Base-by-base conservation (phyloP, 2,888 invertebrate genomes). In the Nomada flava region DNA sequence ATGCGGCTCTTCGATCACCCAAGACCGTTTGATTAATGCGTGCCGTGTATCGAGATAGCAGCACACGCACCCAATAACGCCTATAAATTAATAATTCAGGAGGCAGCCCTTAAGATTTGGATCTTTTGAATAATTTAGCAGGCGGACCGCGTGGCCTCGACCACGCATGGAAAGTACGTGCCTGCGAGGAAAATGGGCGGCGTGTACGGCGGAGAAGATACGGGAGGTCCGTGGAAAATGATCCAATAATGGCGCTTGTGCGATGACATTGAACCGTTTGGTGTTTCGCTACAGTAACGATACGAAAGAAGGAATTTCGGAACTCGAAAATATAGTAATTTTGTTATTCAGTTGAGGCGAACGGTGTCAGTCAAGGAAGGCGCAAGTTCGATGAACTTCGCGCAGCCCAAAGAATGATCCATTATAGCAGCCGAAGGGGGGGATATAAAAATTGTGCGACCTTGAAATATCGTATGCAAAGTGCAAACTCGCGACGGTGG, bases 1-100 rank as follows among this genome's bases (percentile, higher is more conserved):
- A 78, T 74, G 84, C 36, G 29, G 44, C 11, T 76, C 84, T 84
- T 86, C 87, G 86, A 88, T 88, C 87, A 85, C 80, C 7, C 76
- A 13, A 71, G 70, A 71, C 64, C 74, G 83, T 82, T 86, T 76
- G 86, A 83, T 79, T 79, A 84, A 87, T 79, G 81, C 82, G 55
- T 69, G 62, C 71, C 55, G 71, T 36, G 64, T 65, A 69, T 71
- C 78, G 65, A 50, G 80, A 79, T 84, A 76, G 68, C 59, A 55
- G 65, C 73, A 36, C 65, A 67, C 42, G 75, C 63, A 76, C 57
- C 55, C 79, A 85, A 85, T 88, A 82, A 83, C 59, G 70, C 68
- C 81, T 64, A 79, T 75, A 71, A 86, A 84, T 81, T 83, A 82
- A 74, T 79, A 83, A 87, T 85, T 73, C 80, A 78, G 53, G 62